These are phyloP conservation scores for Drosophila elegans DNA, from an alignment of 1,140 invertebrate genomes.

Conservation along the genomic window DNA sequence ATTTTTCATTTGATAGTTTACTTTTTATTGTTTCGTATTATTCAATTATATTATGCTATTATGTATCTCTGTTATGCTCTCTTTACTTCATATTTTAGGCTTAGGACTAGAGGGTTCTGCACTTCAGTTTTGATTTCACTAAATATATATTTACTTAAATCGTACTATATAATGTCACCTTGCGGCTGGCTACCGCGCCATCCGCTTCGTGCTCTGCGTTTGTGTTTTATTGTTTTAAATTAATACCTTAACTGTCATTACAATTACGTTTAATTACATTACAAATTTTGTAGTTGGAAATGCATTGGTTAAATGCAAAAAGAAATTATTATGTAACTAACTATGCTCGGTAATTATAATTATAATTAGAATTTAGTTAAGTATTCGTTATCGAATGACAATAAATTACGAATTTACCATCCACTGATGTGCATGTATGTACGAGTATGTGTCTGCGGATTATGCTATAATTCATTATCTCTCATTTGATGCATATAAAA, in stretches of 20 bases:
- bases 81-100: constrained; percentile 50
- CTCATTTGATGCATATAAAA: constrained; percentile 50
- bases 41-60: constrained; percentile 50
- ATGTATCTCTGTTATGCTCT: constrained; percentile 43
- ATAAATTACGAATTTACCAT: constrained; percentile 63
- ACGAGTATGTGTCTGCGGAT: constrained; percentile 6
- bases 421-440: constrained; percentile 4
- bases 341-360: constrained; percentile 51
- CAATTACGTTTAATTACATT: constrained; percentile 78
- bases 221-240: constrained; percentile 53
- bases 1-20: constrained; percentile 61
- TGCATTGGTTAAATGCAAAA: constrained; percentile 80
- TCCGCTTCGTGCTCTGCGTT: constrained; percentile 16
- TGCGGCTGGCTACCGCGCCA: constrained; percentile 16
- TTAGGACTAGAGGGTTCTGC: constrained; percentile 73
- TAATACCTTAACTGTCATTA: constrained; percentile 55
- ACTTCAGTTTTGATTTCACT: constrained; percentile 75
- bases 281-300: constrained; percentile 70
- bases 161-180: constrained; percentile 34
- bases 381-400: constrained; percentile 67
- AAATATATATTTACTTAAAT: constrained; percentile 67
- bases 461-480: constrained; percentile 37
- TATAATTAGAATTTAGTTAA: constrained; percentile 60
- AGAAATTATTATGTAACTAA: constrained; percentile 70
- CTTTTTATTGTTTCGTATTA: constrained; percentile 64